Conservation (phyloP, 2,113 vertebrate genomes). For the Columbina picui region DNA sequence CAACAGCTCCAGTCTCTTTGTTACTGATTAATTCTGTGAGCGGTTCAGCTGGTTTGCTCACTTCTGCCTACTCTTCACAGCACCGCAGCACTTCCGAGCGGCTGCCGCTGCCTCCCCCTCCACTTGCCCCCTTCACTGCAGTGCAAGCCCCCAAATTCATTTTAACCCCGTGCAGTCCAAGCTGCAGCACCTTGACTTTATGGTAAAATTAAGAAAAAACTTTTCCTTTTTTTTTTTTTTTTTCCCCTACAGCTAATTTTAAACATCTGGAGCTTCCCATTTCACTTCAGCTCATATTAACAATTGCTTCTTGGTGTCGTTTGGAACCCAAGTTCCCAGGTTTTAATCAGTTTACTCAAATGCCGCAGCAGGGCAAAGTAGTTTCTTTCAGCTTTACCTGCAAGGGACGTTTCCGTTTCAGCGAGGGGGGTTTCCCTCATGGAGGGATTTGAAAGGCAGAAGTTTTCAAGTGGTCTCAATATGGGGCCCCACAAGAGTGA, state of each 20-base stretch:
- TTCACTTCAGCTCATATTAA: conserved; percentile 24
- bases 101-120: not conserved
- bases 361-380: not conserved
- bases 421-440: not conserved
- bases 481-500: not conserved
- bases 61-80: conserved; percentile 20
- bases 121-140: not conserved
- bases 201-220: not conserved
- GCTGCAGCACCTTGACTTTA: not conserved
- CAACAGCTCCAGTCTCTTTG: conserved; percentile 70
- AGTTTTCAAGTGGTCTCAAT: conserved; percentile 51
- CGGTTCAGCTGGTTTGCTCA: conserved; percentile 71
- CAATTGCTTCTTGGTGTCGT: not conserved
- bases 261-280: conserved; percentile 29
- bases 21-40: conserved; percentile 77
- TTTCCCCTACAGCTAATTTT: not conserved
- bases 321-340: conserved; percentile 24
- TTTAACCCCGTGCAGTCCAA: conserved; percentile 50
- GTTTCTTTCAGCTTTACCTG: conserved; percentile 68
- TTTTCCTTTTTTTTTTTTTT: not conserved
- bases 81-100: not conserved
- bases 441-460: conserved; percentile 9
- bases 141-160: not conserved
- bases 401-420: conserved; percentile 38
- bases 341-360: conserved; percentile 69